Evolutionary conservation across 2,797 vertebrate species (phyloP).

Genomic region (Melanotaenia nigrans): DNA sequence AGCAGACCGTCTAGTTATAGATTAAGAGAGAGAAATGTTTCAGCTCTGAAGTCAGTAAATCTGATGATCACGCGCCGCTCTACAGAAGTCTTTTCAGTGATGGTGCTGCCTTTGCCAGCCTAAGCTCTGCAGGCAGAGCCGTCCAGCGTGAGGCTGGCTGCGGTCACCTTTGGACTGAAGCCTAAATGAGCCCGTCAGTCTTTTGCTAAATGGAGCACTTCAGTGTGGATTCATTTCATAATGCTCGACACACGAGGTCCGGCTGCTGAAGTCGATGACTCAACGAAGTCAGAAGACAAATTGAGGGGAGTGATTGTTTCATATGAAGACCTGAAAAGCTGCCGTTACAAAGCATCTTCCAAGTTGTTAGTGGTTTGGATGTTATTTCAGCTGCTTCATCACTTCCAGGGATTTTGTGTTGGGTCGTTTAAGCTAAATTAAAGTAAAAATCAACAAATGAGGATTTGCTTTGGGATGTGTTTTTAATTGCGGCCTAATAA

Average conservation of each 20-base stretch:
- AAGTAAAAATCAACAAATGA: no score
- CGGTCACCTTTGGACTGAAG: constrained; percentile 31
- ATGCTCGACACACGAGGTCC: constrained; percentile 10
- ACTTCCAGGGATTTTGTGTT: no score
- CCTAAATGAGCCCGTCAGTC: constrained; percentile 20
- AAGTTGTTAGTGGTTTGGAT: neutral
- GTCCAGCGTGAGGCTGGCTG: constrained; percentile 13
- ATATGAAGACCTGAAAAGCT: neutral
- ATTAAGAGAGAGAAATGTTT: neutral
- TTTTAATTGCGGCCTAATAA: neutral
- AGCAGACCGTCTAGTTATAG: neutral
- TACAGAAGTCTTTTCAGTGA: constrained; percentile 8
- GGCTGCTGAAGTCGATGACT: neutral
- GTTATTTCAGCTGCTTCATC: no score
- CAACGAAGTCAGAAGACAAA: constrained; percentile 14
- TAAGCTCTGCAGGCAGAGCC: constrained; percentile 36
- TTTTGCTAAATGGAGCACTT: constrained; percentile 37
- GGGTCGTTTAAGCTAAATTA: neutral
- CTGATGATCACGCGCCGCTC: neutral
- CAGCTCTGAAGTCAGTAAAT: neutral
- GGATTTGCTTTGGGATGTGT: no score
- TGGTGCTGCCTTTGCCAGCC: constrained; percentile 33
- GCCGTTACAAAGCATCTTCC: neutral
- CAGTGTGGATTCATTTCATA: constrained; percentile 35
- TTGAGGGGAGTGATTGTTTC: neutral